These are phyloP conservation scores for Polymixis lichenea DNA, from an alignment of 2,888 invertebrate species.

Conservation along the genomic window DNA sequence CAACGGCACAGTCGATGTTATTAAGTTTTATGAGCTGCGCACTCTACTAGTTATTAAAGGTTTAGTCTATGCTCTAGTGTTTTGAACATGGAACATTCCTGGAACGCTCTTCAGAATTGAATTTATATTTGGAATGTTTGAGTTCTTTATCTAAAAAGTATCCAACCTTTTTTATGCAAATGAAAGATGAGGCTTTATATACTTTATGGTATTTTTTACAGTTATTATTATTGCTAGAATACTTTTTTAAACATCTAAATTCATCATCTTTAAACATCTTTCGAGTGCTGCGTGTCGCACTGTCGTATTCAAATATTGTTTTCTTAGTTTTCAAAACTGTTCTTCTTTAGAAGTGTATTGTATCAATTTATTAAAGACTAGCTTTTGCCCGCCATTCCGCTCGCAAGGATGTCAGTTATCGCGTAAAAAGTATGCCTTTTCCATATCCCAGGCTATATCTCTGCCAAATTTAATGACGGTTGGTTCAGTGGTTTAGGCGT, in stretches of 20 bases:
- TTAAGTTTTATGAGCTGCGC: conserved; percentile 57
- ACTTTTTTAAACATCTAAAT: not conserved
- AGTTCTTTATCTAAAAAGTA: not conserved
- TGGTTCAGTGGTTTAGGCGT: too few relatives aligned
- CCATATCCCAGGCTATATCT: too few relatives aligned
- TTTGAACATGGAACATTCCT: conserved; percentile 20
- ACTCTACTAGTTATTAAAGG: conserved; percentile 32
- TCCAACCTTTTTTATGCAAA: not conserved
- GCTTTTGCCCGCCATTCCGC: too few relatives aligned
- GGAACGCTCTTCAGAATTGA: not conserved
- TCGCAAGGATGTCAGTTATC: too few relatives aligned
- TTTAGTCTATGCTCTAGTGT: conserved; percentile 33
- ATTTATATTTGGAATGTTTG: conserved; percentile 1
- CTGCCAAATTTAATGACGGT: too few relatives aligned
- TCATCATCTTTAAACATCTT: too few relatives aligned
- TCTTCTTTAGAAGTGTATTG: too few relatives aligned
- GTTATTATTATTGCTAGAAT: not conserved
- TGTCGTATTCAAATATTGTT: not conserved
- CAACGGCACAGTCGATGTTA: conserved; percentile 47
- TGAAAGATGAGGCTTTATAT: not conserved
- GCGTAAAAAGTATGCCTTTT: too few relatives aligned
- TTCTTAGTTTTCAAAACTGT: not conserved
- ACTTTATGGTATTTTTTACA: not conserved
- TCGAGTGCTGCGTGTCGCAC: not conserved
- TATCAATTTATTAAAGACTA: too few relatives aligned